Evolutionary conservation across 1,140 invertebrate species (phyloP).

Genomic region (Drosophila repleta): DNA sequence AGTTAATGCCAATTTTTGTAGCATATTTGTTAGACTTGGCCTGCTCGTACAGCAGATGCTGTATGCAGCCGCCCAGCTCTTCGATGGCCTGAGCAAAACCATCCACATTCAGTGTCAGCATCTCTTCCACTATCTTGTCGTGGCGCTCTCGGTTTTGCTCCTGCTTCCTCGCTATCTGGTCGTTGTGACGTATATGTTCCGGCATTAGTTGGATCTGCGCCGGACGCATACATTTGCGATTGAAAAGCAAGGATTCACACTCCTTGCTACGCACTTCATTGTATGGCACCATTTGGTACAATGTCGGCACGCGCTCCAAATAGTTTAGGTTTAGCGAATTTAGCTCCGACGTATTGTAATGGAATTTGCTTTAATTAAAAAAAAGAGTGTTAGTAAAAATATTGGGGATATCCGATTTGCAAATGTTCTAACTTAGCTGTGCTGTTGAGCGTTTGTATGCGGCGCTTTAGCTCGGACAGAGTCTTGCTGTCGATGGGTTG

Average conservation of each 20-base stretch:
- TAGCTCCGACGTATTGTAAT: slow-evolving; percentile 87
- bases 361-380: slow-evolving; percentile 67
- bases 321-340: slow-evolving; percentile 88
- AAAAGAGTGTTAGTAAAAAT: neutral
- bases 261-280: slow-evolving; percentile 52
- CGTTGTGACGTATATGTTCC: slow-evolving; percentile 62
- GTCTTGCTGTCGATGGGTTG: slow-evolving; percentile 36
- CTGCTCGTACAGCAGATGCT: slow-evolving; percentile 37
- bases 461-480: slow-evolving; percentile 46
- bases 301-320: slow-evolving; percentile 87
- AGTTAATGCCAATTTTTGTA: slow-evolving; percentile 85
- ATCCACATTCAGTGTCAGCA: slow-evolving; percentile 67
- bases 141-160: slow-evolving; percentile 62
- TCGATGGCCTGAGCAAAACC: slow-evolving; percentile 60
- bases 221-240: slow-evolving; percentile 58
- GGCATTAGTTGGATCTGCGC: slow-evolving; percentile 53
- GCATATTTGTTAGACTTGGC: slow-evolving; percentile 14
- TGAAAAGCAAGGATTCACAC: slow-evolving; percentile 68
- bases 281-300: slow-evolving; percentile 86
- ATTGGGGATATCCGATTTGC: neutral
- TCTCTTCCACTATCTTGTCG: slow-evolving; percentile 68
- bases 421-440: slow-evolving; percentile 69
- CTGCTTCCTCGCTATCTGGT: slow-evolving; percentile 80
- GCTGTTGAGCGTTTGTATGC: slow-evolving; percentile 53
- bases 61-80: slow-evolving; percentile 44